Evolutionary conservation across 2,888 invertebrate genomes (phyloP).

Genomic region (Pycnomerus fuliginosus): DNA sequence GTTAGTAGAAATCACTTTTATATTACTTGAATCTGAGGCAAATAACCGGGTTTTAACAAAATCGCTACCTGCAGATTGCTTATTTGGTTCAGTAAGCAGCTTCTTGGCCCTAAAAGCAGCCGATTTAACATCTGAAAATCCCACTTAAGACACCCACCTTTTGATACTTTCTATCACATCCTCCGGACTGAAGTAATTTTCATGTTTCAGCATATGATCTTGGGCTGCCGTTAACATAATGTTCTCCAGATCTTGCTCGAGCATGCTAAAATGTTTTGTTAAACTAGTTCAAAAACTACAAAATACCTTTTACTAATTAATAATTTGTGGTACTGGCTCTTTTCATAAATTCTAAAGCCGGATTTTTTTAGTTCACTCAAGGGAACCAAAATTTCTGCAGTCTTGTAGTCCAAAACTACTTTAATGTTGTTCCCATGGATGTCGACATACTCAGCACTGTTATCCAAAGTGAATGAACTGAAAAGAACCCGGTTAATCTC

Average conservation of each 20-base stretch:
- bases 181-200: slow-evolving; percentile 6
- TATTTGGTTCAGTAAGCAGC: too few relatives aligned
- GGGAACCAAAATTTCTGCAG: slow-evolving; percentile 12
- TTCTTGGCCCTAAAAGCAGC: too few relatives aligned
- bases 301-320: slow-evolving; percentile 12
- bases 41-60: too few relatives aligned
- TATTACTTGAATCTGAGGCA: too few relatives aligned
- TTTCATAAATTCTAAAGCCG: slow-evolving; percentile 15
- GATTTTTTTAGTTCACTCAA: slow-evolving; percentile 10
- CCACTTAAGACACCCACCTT: slow-evolving; percentile 5
- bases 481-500: background rate
- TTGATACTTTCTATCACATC: slow-evolving; percentile 11
- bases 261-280: slow-evolving; percentile 8
- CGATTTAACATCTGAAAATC: background rate
- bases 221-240: slow-evolving; percentile 11
- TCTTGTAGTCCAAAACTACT: slow-evolving; percentile 7
- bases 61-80: too few relatives aligned
- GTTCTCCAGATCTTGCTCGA: slow-evolving; percentile 10
- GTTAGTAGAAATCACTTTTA: too few relatives aligned
- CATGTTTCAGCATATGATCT: slow-evolving; percentile 11
- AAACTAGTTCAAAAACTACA: slow-evolving; percentile 2
- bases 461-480: too few relatives aligned
- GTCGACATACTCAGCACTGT: slow-evolving; percentile 15
- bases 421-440: slow-evolving; percentile 10
- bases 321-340: slow-evolving; percentile 12